phyloP scores from a whole-genome alignment of 2,113 vertebrate species.

The Mustela lutreola region DNA sequence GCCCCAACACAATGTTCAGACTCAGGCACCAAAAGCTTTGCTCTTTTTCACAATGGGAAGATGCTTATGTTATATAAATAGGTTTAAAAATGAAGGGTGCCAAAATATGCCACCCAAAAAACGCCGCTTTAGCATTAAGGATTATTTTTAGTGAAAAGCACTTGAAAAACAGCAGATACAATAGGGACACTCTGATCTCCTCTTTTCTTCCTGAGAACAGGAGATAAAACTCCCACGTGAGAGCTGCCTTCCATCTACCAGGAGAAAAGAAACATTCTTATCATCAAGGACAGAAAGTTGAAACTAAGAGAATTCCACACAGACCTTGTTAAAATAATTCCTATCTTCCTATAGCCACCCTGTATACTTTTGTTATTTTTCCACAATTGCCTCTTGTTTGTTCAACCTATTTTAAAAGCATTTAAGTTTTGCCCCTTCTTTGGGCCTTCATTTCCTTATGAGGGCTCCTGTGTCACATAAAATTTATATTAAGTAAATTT shows the following conservation, averaged over 20 bases:
- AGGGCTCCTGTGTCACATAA: not conserved
- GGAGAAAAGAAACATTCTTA: conserved; percentile 37
- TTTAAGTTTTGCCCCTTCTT: conserved; percentile 17
- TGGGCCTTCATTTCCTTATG: not conserved
- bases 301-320: not conserved
- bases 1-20: not conserved
- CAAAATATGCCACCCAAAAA: not conserved
- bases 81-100: conserved; percentile 3
- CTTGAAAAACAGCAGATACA: conserved; percentile 1
- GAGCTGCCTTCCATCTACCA: not conserved
- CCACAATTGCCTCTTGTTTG: not conserved
- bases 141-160: conserved; percentile 8
- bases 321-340: conserved; percentile 45
- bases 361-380: not conserved
- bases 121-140: not conserved
- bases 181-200: conserved; percentile 5
- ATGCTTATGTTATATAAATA: not conserved
- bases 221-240: not conserved
- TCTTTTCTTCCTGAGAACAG: not conserved
- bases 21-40: not conserved
- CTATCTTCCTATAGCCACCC: not conserved
- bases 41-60: conserved; percentile 14
- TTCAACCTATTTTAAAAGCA: not conserved
- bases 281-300: not conserved
- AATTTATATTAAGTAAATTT: conserved; percentile 36